A percentile compares a stretch with the other conserved stretches of the same genome.
Conservation (phyloP, 2,797 vertebrate genomes). For the Rhinophrynus dorsalis region DNA sequence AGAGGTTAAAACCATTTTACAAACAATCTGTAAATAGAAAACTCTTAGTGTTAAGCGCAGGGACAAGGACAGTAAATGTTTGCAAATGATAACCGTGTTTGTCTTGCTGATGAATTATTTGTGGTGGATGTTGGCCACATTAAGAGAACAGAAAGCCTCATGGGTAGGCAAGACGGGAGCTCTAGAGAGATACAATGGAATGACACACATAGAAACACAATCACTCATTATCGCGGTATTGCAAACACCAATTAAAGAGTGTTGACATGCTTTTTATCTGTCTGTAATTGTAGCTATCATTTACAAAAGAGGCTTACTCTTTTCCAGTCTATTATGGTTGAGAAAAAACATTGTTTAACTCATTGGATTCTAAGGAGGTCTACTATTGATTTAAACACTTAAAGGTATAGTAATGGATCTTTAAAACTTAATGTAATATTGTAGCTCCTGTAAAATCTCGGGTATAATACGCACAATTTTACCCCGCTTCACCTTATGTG, state of each 20-base stretch:
- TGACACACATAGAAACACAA: not conserved
- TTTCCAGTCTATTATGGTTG: not conserved
- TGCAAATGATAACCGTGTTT: not conserved
- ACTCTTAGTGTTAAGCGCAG: too few relatives aligned
- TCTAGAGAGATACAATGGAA: not conserved
- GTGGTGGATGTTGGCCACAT: not conserved
- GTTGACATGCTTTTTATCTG: not conserved
- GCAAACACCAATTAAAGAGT: constrained; percentile 3
- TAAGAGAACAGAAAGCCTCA: constrained; percentile 3
- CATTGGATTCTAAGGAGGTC: too few relatives aligned
- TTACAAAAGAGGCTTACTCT: not conserved
- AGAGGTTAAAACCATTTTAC: too few relatives aligned
- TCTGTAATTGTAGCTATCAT: constrained; percentile 23
- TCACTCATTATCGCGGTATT: constrained; percentile 1
- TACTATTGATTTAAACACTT: too few relatives aligned
- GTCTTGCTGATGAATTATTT: not conserved
- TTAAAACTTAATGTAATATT: too few relatives aligned
- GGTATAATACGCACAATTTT: too few relatives aligned
- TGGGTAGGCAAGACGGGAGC: not conserved
- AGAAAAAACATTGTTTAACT: too few relatives aligned
- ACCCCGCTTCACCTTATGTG: too few relatives aligned
- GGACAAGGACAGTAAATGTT: not conserved
- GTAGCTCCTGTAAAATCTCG: too few relatives aligned
- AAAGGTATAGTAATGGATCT: too few relatives aligned
- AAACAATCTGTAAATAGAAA: too few relatives aligned